A percentile compares a stretch with the other conserved stretches of the same genome.
phyloP scores from a whole-genome alignment of 2,888 invertebrate genomes.

The Nymphalis polychloros region DNA sequence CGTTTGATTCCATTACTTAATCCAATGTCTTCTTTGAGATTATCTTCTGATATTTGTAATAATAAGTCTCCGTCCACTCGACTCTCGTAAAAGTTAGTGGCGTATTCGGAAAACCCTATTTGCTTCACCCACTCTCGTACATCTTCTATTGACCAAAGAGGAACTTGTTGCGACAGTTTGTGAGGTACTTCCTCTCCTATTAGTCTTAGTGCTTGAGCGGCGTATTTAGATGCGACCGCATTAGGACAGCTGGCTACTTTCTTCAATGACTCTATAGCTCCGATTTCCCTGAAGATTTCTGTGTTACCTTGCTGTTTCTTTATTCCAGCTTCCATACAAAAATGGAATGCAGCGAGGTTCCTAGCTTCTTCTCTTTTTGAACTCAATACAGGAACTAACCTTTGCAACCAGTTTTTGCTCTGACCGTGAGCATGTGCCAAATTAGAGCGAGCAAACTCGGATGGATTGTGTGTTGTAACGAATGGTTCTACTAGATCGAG shows the following conservation, averaged over 20 bases:
- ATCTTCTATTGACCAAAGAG: slow-evolving; percentile 98
- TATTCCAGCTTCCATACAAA: slow-evolving; percentile 99
- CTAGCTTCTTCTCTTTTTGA: slow-evolving; percentile 98
- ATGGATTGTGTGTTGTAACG: slow-evolving; percentile 95
- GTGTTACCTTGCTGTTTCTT: slow-evolving; percentile 96
- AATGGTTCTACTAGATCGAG: slow-evolving; percentile 98
- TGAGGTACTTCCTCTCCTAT: slow-evolving; percentile 99
- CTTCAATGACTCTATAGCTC: slow-evolving; percentile 96
- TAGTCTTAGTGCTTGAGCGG: slow-evolving; percentile 93
- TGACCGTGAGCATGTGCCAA: slow-evolving; percentile 97
- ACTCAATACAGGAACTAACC: slow-evolving; percentile 95
- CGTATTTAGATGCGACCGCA: slow-evolving; percentile 98
- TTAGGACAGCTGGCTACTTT: slow-evolving; percentile 98
- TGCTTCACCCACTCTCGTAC: slow-evolving; percentile 99
- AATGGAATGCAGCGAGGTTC: slow-evolving; percentile 98
- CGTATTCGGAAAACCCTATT: slow-evolving; percentile 95
- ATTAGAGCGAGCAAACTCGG: slow-evolving; percentile 95
- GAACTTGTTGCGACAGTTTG: slow-evolving; percentile 98
- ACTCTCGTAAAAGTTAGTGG: slow-evolving; percentile 92
- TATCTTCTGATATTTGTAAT: slow-evolving; percentile 94
- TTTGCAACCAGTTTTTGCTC: slow-evolving; percentile 96
- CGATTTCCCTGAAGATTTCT: slow-evolving; percentile 95
- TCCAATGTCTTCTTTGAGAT: slow-evolving; percentile 95
- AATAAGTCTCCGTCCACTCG: slow-evolving; percentile 98
- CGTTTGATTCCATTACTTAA: slow-evolving; percentile 96